These are phyloP conservation scores for Oncopeltus fasciatus DNA, from an alignment of 1,140 invertebrate genomes.

Conservation along the genomic window DNA sequence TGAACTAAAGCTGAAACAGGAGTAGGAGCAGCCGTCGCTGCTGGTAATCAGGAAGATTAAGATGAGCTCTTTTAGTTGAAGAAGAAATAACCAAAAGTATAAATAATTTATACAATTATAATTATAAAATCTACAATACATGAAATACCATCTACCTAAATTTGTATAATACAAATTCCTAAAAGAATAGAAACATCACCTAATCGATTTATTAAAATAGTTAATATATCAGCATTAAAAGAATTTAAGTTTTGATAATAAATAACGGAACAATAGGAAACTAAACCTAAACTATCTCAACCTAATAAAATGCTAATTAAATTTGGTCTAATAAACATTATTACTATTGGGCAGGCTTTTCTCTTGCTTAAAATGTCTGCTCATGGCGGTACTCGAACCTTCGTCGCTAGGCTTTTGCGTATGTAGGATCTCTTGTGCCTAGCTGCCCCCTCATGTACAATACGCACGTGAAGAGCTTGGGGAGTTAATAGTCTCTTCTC, in stretches of 20 bases:
- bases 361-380: too few relatives aligned
- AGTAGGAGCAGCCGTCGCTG: neutral
- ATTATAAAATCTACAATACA: neutral
- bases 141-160: neutral
- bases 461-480: too few relatives aligned
- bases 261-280: conserved; percentile 50
- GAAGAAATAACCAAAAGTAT: neutral
- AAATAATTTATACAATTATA: neutral
- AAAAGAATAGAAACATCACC: conserved; percentile 37
- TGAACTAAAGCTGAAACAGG: neutral
- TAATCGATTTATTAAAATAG: conserved; percentile 43
- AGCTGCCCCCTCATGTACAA: too few relatives aligned
- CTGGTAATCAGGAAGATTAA: neutral
- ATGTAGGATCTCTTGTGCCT: too few relatives aligned
- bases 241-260: conserved; percentile 45
- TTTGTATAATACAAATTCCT: neutral
- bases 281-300: conserved; percentile 48
- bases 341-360: too few relatives aligned
- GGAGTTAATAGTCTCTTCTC: too few relatives aligned
- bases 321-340: conserved; percentile 51
- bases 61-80: neutral
- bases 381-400: too few relatives aligned
- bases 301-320: conserved; percentile 51
- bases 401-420: too few relatives aligned
- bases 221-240: conserved; percentile 45